phyloP scores from a whole-genome alignment of 2,113 vertebrate genomes.

The Notothenia rossii region DNA sequence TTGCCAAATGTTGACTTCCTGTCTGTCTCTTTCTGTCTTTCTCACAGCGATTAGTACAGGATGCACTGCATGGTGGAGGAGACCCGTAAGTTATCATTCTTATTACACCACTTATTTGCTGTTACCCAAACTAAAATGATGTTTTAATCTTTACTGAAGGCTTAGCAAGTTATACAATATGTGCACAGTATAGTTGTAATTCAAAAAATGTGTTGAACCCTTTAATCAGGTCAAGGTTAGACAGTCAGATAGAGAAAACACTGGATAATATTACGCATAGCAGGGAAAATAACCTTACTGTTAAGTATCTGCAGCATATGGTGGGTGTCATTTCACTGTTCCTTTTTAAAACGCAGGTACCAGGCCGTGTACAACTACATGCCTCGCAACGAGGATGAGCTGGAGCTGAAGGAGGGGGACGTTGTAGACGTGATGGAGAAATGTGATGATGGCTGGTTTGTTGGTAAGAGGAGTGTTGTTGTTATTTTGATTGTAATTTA shows the following conservation, averaged over 20 bases:
- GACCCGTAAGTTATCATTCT: constrained; percentile 92
- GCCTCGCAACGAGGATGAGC: constrained; percentile 96
- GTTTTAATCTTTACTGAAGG: not conserved
- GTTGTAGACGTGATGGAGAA: constrained; percentile 98
- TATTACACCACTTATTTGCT: not conserved
- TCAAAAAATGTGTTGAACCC: not conserved
- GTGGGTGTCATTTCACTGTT: not conserved
- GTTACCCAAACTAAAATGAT: not conserved
- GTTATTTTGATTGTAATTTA: not conserved
- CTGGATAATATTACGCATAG: not conserved
- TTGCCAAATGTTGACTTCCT: constrained; percentile 19
- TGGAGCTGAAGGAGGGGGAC: constrained; percentile 97
- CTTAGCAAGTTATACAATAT: not conserved
- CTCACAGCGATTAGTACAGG: constrained; percentile 91
- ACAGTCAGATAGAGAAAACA: not conserved
- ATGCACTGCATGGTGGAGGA: constrained; percentile 92
- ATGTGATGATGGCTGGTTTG: constrained; percentile 99
- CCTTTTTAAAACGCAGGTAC: constrained; percentile 85
- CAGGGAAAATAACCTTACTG: not conserved
- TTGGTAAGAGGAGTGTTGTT: constrained; percentile 83
- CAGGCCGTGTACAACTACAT: constrained; percentile 97
- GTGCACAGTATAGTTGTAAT: not conserved
- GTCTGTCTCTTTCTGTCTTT: constrained; percentile 33
- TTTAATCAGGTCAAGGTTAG: not conserved
- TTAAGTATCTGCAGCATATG: not conserved